Conservation (phyloP, 2,888 invertebrate genomes). For the Melolontha melolontha region DNA sequence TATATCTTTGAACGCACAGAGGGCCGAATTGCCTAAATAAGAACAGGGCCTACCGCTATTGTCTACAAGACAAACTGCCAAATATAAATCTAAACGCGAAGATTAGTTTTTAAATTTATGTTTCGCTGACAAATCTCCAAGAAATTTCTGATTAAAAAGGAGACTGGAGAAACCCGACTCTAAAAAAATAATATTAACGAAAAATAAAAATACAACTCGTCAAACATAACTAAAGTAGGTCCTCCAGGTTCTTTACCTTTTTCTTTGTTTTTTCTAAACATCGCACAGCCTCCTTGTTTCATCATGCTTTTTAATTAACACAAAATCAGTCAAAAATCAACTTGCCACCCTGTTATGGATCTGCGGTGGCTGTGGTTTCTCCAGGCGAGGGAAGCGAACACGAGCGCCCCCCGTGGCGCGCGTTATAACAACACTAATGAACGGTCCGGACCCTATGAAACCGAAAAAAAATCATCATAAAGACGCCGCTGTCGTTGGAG, state of each 20-base stretch:
- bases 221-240: slow-evolving; percentile 9
- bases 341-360: slow-evolving; percentile 24
- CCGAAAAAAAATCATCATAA: slow-evolving; percentile 29
- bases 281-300: slow-evolving; percentile 8
- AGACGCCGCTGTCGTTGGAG: slow-evolving; percentile 26
- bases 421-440: slow-evolving; percentile 59
- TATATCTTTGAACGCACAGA: slow-evolving; percentile 49
- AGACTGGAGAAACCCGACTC: slow-evolving; percentile 6
- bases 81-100: slow-evolving; percentile 52
- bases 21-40: slow-evolving; percentile 46
- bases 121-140: slow-evolving; percentile 51
- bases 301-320: slow-evolving; percentile 32
- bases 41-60: slow-evolving; percentile 43
- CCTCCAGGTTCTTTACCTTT: not conserved
- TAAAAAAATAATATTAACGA: not conserved
- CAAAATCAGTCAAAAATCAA: slow-evolving; percentile 33
- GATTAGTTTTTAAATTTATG: slow-evolving; percentile 53
- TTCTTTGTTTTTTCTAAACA: not conserved
- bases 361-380: slow-evolving; percentile 42
- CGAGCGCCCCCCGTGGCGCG: slow-evolving; percentile 51
- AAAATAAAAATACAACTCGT: slow-evolving; percentile 6
- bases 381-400: slow-evolving; percentile 46
- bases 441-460: slow-evolving; percentile 51
- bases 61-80: slow-evolving; percentile 53
- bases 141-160: slow-evolving; percentile 39